Evolutionary conservation across 2,797 vertebrate species (phyloP).

Genomic region (Perodicticus potto): DNA sequence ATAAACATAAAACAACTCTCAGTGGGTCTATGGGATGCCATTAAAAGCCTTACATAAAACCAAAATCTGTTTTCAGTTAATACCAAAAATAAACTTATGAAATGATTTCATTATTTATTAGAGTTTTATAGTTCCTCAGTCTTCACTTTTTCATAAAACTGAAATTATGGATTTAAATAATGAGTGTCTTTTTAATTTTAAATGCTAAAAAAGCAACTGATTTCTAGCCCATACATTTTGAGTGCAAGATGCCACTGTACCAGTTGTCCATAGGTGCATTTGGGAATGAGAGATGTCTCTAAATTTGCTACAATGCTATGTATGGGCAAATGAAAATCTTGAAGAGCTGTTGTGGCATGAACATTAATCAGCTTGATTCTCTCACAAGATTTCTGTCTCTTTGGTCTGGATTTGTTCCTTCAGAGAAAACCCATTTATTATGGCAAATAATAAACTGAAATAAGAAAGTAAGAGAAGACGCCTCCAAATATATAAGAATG

Average conservation of each 20-base stretch:
- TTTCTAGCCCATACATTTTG: not conserved
- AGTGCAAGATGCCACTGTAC: constrained; percentile 1
- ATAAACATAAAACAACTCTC: not conserved
- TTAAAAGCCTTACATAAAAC: constrained; percentile 42
- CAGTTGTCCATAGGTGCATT: not conserved
- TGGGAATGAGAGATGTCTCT: not conserved
- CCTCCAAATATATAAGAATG: not conserved
- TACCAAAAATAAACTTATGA: constrained; percentile 19
- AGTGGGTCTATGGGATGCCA: not conserved
- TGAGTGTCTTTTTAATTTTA: constrained; percentile 44
- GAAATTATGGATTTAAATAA: constrained; percentile 39
- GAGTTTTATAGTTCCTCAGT: not conserved
- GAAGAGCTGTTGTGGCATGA: constrained; percentile 16
- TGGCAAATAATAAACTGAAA: constrained; percentile 32
- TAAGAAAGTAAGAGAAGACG: not conserved
- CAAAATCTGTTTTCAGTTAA: constrained; percentile 47
- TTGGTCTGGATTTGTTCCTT: not conserved
- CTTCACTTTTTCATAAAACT: not conserved
- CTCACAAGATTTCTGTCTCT: constrained; percentile 59
- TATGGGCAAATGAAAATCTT: constrained; percentile 65
- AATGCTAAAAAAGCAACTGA: not conserved
- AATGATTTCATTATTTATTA: constrained; percentile 28
- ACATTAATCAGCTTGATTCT: constrained; percentile 66
- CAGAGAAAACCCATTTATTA: not conserved
- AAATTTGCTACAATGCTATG: not conserved